Base-by-base conservation (phyloP, 2,888 invertebrate species). In the Latrodectus hesperus region DNA sequence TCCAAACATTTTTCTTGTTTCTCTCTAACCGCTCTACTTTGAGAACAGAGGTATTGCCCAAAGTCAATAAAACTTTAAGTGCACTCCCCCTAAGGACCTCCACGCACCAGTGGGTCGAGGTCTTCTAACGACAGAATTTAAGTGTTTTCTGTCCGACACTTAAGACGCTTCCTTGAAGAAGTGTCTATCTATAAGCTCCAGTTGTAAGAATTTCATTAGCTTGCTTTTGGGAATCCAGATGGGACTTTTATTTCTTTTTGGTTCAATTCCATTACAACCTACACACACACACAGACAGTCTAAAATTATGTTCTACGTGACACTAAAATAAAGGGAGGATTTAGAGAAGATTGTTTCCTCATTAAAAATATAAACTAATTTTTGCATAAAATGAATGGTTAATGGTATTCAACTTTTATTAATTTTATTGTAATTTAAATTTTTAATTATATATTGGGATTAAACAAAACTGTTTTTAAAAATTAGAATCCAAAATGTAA, bases 141-240 rank as follows among this genome's bases (percentile, higher is more conserved):
- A 65, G 75, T 76, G 65, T 76, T 76, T 76, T 76, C 75, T 65
- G 64, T 65, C 75, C n/a, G 65, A 65, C 75, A 76, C 75, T 76
- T 65, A 65, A 76, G 75, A 76, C 9, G 10, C 51, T 8, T 55
- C 65, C 49, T 60, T 65, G 49, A 51, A 65, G 65, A 65, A 65
- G 51, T 65, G 75, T 55, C 74, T 53, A 26, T 53, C 22, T 51
- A 51, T 65, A 51, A 76, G 65, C 17, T 49, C 4, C n/a, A 49
- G 60, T 75, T 60, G 74, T 60, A 64, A 64, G 74, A 65, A 65
- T 76, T 76, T 76, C 75, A 65, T 76, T 65, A 65, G 65, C 64
- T 38, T 65, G 65, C 64, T 51, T 65, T 73, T 10, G 6, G 65
- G 38, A 26, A 11, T 17, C 17, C 75, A 76, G 75, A 60, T 65